A percentile compares a stretch with the other conserved stretches of the same genome.
Evolutionary conservation across 2,113 vertebrate genomes (phyloP).

Genomic region (Salvelinus alpinus): DNA sequence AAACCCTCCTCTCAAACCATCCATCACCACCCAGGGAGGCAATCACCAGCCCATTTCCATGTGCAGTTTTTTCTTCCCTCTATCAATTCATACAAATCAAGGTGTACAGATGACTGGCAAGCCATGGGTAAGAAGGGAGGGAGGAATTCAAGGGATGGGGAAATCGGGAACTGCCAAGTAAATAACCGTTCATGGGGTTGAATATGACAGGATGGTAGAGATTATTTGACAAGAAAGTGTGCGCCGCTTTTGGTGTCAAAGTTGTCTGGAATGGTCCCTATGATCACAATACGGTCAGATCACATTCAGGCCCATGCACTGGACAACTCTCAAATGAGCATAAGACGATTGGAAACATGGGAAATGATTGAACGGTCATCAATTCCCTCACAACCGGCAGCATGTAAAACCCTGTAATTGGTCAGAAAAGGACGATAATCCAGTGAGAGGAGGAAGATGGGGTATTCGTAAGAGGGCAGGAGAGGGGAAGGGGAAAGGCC

Average conservation of each 20-base stretch:
- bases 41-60: constrained; percentile 73
- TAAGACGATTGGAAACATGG: constrained; percentile 49
- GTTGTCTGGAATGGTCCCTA: neutral
- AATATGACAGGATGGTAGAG: neutral
- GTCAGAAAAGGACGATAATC: constrained; percentile 40
- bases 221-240: constrained; percentile 18
- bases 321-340: constrained; percentile 47
- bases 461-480: constrained; percentile 36
- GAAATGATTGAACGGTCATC: constrained; percentile 36
- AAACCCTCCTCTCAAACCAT: constrained; percentile 49
- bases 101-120: constrained; percentile 47
- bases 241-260: neutral
- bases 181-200: neutral
- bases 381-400: constrained; percentile 35
- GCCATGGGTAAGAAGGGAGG: constrained; percentile 35
- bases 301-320: no score
- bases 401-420: constrained; percentile 45
- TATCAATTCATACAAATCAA: constrained; percentile 64
- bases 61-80: constrained; percentile 44
- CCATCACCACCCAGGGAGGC: constrained; percentile 58
- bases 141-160: constrained; percentile 23
- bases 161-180: neutral
- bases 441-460: constrained; percentile 34
- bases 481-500: constrained; percentile 28
- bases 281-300: neutral